Evolutionary conservation across 2,113 vertebrate genomes (phyloP).

Genomic region (Pseudolaguvia tuberculata): DNA sequence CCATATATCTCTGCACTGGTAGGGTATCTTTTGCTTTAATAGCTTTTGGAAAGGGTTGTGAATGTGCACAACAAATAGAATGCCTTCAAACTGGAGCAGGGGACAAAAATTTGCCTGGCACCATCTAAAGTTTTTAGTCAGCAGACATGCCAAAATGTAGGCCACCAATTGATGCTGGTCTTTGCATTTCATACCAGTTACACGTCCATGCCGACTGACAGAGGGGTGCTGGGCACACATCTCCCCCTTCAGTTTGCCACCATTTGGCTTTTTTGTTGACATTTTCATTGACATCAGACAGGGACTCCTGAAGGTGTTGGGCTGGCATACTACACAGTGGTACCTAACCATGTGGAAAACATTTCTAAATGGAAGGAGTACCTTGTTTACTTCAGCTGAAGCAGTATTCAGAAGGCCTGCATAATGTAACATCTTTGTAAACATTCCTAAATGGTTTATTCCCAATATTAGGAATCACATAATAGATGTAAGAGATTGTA

Average conservation of each 20-base stretch:
- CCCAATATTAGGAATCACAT: not conserved
- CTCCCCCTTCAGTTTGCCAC: constrained; percentile 51
- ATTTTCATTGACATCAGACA: constrained; percentile 52
- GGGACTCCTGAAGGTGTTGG: constrained; percentile 53
- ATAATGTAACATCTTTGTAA: constrained; percentile 18
- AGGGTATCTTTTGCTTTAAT: constrained; percentile 43
- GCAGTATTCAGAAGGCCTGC: constrained; percentile 52
- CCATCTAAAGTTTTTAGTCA: constrained; percentile 40
- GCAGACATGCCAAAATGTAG: constrained; percentile 29
- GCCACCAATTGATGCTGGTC: constrained; percentile 32
- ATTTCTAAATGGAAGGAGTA: constrained; percentile 50
- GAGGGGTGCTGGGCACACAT: constrained; percentile 46
- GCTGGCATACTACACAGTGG: constrained; percentile 52
- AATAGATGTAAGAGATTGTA: constrained; percentile 25
- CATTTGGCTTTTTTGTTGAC: constrained; percentile 45
- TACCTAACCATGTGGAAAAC: constrained; percentile 49
- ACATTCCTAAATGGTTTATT: constrained; percentile 7
- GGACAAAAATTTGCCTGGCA: constrained; percentile 50
- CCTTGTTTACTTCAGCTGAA: constrained; percentile 50
- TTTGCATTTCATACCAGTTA: constrained; percentile 24
- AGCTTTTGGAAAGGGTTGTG: constrained; percentile 42
- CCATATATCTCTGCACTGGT: constrained; percentile 50
- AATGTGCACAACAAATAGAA: constrained; percentile 50
- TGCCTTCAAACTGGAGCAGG: constrained; percentile 52
- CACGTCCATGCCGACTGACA: constrained; percentile 22